A percentile compares a stretch with the other conserved stretches of the same genome.
These are phyloP conservation scores for human DNA, from an alignment of 2,113 vertebrate species.

Conservation along the genomic window GRCh38 chr1:233369501-233370000, in stretches of 20 bases:
- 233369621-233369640: not conserved
- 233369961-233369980: not conserved
- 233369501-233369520: not conserved
- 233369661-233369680: not conserved
- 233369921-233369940: not conserved
- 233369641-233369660: not conserved
- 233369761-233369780: fast-evolving
- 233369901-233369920: not conserved
- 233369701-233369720: no score
- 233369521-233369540: not conserved
- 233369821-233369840: not conserved
- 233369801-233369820: not conserved
- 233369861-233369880: not conserved
- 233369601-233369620: not conserved
- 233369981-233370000: not conserved
- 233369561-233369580: not conserved
- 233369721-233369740: not conserved
- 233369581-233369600: not conserved
- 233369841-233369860: not conserved
- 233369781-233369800: not conserved
- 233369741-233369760: not conserved
- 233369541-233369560: not conserved
- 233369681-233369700: not conserved
- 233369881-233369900: not conserved
- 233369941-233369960: not conserved